These are phyloP conservation scores for Tipula unca DNA, from an alignment of 2,888 invertebrate species.

Conservation along the genomic window DNA sequence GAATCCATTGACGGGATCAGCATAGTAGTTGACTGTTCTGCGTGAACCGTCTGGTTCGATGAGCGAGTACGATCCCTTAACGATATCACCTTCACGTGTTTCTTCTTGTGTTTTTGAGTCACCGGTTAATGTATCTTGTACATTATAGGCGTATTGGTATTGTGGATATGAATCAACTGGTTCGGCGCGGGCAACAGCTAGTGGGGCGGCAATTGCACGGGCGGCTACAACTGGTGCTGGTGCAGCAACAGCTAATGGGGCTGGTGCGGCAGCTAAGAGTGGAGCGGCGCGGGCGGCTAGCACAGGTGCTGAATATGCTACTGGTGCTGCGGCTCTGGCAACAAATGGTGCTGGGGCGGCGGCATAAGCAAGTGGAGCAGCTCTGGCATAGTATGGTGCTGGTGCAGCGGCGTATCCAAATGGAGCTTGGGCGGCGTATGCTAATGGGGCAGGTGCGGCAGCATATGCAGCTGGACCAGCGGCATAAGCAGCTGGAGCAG, in stretches of 20 bases:
- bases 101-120: conserved; percentile 45
- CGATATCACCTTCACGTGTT: conserved; percentile 44
- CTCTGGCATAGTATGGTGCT: conserved; percentile 29
- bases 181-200: conserved; percentile 36
- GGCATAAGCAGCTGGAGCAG: conserved; percentile 32
- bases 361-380: conserved; percentile 22
- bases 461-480: conserved; percentile 29
- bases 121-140: conserved; percentile 44
- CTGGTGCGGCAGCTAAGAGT: conserved; percentile 24
- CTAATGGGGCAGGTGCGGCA: conserved; percentile 25
- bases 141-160: conserved; percentile 45
- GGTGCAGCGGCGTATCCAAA: conserved; percentile 26
- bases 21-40: conserved; percentile 44
- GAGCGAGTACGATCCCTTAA: conserved; percentile 44
- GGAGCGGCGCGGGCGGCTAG: conserved; percentile 22
- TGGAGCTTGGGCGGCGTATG: conserved; percentile 28
- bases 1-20: conserved; percentile 44
- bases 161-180: conserved; percentile 42
- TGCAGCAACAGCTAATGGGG: conserved; percentile 27
- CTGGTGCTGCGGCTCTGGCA: conserved; percentile 29
- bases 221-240: conserved; percentile 25
- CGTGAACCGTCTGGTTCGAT: conserved; percentile 44
- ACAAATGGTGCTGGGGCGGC: conserved; percentile 34
- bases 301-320: conserved; percentile 26
- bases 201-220: conserved; percentile 32